Evolutionary conservation across 2,888 invertebrate species (phyloP).

Genomic region (Tetragnatha montana): DNA sequence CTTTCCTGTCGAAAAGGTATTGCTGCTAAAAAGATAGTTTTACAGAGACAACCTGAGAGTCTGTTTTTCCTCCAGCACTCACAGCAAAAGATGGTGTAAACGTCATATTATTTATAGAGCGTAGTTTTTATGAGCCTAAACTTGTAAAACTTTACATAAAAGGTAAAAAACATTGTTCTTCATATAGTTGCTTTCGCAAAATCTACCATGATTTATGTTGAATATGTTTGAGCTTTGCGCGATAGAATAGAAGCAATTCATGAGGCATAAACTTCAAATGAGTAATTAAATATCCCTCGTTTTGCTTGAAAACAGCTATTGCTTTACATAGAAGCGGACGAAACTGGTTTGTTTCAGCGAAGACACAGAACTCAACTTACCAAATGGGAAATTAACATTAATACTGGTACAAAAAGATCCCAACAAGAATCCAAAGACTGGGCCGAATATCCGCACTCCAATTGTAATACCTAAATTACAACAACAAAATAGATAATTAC

Average conservation of each 20-base stretch:
- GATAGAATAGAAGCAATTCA: not conserved
- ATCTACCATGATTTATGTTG: too few relatives aligned
- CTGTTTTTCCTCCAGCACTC: too few relatives aligned
- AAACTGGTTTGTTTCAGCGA: not conserved
- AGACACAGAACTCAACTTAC: conserved; percentile 71
- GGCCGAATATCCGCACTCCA: conserved; percentile 92
- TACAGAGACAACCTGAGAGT: conserved; percentile 2
- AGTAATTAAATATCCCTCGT: too few relatives aligned
- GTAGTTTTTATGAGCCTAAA: too few relatives aligned
- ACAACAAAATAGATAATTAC: not conserved
- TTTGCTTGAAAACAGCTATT: too few relatives aligned
- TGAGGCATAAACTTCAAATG: not conserved
- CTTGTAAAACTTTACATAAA: too few relatives aligned
- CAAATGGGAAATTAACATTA: conserved; percentile 85
- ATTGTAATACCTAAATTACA: conserved; percentile 86
- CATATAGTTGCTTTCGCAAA: too few relatives aligned
- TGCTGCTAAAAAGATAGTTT: conserved; percentile 21
- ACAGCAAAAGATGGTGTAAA: too few relatives aligned
- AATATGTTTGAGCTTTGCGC: too few relatives aligned
- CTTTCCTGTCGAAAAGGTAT: not conserved
- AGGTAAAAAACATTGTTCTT: too few relatives aligned
- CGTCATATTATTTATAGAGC: too few relatives aligned
- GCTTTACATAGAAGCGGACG: not conserved
- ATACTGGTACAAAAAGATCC: conserved; percentile 91
- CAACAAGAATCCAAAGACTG: conserved; percentile 91